Percentiles rank a stretch among this genome's conserved stretches.
Conservation (phyloP, 2,113 vertebrate species). For the Bos taurus region DNA sequence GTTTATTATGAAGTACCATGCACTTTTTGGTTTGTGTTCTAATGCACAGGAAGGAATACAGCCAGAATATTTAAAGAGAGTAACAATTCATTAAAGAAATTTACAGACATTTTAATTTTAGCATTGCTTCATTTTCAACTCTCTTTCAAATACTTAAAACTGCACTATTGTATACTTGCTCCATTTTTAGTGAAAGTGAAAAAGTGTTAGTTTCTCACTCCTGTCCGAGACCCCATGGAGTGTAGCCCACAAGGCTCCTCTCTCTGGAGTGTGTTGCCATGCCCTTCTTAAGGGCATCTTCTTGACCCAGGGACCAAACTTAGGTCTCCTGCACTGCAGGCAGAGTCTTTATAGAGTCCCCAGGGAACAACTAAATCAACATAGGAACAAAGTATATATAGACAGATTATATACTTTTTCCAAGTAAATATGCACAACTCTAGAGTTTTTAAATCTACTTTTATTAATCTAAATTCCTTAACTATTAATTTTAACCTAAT, state of each 20-base stretch:
- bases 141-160: neutral
- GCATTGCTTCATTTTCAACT: neutral
- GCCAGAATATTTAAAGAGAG: neutral
- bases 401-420: neutral
- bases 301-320: neutral
- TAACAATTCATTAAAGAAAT: neutral
- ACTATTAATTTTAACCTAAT: conserved; percentile 8
- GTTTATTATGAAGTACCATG: neutral
- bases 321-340: neutral
- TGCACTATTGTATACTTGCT: neutral
- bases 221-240: neutral
- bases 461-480: neutral
- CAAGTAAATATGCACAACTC: neutral
- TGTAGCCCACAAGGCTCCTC: neutral
- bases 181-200: neutral
- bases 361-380: neutral
- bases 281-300: neutral
- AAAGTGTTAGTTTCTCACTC: neutral
- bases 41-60: neutral
- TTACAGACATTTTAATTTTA: neutral
- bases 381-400: neutral
- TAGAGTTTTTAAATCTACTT: neutral
- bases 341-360: neutral
- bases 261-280: neutral
- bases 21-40: neutral